Percentiles rank a stretch among this genome's conserved stretches.
Conservation (phyloP, 1,140 invertebrate species). For the Hydropsyche tenuis region DNA sequence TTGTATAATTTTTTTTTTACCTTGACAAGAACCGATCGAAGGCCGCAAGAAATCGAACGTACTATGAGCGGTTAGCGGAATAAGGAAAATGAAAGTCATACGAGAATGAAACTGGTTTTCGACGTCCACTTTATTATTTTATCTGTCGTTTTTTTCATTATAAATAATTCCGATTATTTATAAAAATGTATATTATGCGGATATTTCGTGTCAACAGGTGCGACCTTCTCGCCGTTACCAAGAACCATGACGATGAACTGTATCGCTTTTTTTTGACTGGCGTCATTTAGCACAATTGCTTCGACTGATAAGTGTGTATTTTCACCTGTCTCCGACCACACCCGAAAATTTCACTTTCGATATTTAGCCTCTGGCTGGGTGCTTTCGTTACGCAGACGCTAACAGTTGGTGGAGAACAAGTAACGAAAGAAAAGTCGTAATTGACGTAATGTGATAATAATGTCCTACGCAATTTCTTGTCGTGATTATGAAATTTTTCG, state of each 20-base stretch:
- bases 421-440: neutral
- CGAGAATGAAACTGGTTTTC: conserved; percentile 32
- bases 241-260: neutral
- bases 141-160: neutral
- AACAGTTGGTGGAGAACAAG: neutral
- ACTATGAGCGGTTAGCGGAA: conserved; percentile 13
- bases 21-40: conserved; percentile 34
- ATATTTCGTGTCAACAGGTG: neutral
- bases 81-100: conserved; percentile 38
- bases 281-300: neutral
- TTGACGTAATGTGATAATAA: conserved; percentile 31
- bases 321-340: conserved; percentile 32
- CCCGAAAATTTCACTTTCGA: conserved; percentile 39
- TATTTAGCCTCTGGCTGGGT: conserved; percentile 14
- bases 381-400: neutral
- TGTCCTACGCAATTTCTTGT: conserved; percentile 32
- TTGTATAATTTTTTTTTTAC: conserved; percentile 23
- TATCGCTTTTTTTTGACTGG: neutral
- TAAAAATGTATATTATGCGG: neutral
- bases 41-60: conserved; percentile 33
- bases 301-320: conserved; percentile 5
- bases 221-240: neutral
- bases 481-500: conserved; percentile 26
- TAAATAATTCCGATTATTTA: neutral
- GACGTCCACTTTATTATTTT: conserved; percentile 8